Evolutionary conservation across 2,113 vertebrate genomes (phyloP), one percentile per base, ranked within the genome.

Genomic region (Corythornis cristatus): DNA sequence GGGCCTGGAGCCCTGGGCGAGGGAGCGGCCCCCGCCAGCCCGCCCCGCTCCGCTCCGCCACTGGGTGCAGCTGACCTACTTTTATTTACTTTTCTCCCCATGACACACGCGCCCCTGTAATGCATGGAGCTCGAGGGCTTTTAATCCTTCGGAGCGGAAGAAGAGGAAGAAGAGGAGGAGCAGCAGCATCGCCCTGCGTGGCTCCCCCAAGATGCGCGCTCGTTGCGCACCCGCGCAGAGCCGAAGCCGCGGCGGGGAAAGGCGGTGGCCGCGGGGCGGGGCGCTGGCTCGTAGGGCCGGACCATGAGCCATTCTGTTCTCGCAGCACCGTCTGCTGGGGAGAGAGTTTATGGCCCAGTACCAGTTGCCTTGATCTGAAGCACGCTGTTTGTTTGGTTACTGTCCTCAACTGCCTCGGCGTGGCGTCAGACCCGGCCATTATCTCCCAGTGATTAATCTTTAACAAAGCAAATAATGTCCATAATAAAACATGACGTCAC

Each of bases 341-440:
- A 22, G 64, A 3, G 42, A 4, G 2, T 0, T 18, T 1, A 6
- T 2, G 40, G 21, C 5, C 54, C 31, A 3, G 19, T 6, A 4
- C 4, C 9, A 0, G 14, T 11, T 11, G 60, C 46, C 5, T 35
- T 5, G 6, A 0, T 5, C 40, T 1, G 14, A 5, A 0, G 3
- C 15, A 0, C 3, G 22, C 0, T 31, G 19, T 5, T 22, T 28
- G 2, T 1, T 33, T 16, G 28, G 42, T 20, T 13, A 0, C 2
- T 3, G 67, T 29, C 29, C 35, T 3, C 0, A 14, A 9, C 66
- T 22, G 29, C 31, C 11, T 4, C 6, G 12, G 43, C 1, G 4
- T 2, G 2, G 31, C 4, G 65, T 5, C 43, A 11, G 25, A 6
- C 18, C 37, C 4, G 1, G 23, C 58, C 8, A 3, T 13, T 1